These are phyloP conservation scores for Misgurnus anguillicaudatus DNA, from an alignment of 2,113 vertebrate species.

Conservation along the genomic window DNA sequence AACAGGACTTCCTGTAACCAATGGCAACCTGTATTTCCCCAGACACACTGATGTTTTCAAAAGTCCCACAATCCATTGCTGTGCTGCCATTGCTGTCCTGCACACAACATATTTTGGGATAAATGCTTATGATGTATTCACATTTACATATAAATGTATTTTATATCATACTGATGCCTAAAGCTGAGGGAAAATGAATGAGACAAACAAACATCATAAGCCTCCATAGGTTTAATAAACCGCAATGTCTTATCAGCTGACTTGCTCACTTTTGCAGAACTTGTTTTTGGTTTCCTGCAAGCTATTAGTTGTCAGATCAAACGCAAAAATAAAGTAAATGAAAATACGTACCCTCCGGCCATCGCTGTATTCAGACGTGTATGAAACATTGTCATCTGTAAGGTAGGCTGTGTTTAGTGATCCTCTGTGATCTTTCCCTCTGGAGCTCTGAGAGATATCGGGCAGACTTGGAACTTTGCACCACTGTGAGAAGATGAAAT, in stretches of 20 bases:
- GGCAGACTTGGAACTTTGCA: slow-evolving; percentile 74
- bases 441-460: slow-evolving; percentile 67
- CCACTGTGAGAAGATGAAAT: slow-evolving; percentile 65
- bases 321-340: neutral
- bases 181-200: neutral
- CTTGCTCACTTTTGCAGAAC: neutral
- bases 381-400: slow-evolving; percentile 64
- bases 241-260: neutral
- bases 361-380: slow-evolving; percentile 57
- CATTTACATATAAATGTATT: neutral
- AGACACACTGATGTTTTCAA: slow-evolving; percentile 65
- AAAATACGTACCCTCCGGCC: slow-evolving; percentile 58
- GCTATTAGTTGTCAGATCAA: slow-evolving; percentile 6
- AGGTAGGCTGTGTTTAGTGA: neutral
- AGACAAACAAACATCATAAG: neutral
- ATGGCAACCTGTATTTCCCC: slow-evolving; percentile 88
- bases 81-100: slow-evolving; percentile 80
- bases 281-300: neutral
- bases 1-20: slow-evolving; percentile 71
- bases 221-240: neutral
- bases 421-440: slow-evolving; percentile 62
- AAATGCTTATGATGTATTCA: neutral
- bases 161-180: neutral
- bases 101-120: neutral
- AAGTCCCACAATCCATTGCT: slow-evolving; percentile 74